A percentile compares a stretch with the other conserved stretches of the same genome.
Evolutionary conservation across 2,888 invertebrate species (phyloP).

Genomic region (Caenorhabditis angaria): DNA sequence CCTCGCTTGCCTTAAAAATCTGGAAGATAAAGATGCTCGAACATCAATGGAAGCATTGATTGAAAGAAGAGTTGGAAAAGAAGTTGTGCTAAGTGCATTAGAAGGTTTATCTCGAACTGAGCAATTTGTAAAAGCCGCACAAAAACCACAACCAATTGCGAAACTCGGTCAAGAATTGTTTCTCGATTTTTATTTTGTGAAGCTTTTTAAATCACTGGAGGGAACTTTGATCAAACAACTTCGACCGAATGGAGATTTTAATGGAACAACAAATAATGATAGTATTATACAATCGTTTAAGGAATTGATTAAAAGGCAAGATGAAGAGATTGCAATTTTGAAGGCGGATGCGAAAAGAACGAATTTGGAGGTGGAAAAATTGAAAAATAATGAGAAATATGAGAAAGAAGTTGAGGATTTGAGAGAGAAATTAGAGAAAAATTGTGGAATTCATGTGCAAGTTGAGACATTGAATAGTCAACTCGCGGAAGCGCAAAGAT

Average conservation of each 20-base stretch:
- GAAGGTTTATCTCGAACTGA: slow-evolving; percentile 87
- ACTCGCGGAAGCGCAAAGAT: slow-evolving; percentile 28
- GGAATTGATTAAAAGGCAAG: slow-evolving; percentile 87
- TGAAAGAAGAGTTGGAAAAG: slow-evolving; percentile 87
- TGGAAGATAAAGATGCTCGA: slow-evolving; percentile 34
- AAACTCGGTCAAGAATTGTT: slow-evolving; percentile 83
- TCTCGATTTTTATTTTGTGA: slow-evolving; percentile 93
- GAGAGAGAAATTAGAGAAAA: slow-evolving; percentile 20
- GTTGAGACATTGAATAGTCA: slow-evolving; percentile 29
- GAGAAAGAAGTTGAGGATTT: slow-evolving; percentile 20
- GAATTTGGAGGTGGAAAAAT: slow-evolving; percentile 46
- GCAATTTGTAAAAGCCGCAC: slow-evolving; percentile 87
- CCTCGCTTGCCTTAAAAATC: slow-evolving; percentile 80
- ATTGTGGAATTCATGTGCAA: slow-evolving; percentile 8
- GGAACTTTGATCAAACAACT: slow-evolving; percentile 59
- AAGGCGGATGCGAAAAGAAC: slow-evolving; percentile 59
- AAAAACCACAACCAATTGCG: slow-evolving; percentile 88
- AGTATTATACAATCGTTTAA: slow-evolving; percentile 75
- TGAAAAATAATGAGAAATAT: slow-evolving; percentile 20
- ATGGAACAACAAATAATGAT: slow-evolving; percentile 71
- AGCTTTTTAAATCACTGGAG: slow-evolving; percentile 79
- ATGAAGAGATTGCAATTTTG: slow-evolving; percentile 68
- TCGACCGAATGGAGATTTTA: slow-evolving; percentile 71
- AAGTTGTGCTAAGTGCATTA: slow-evolving; percentile 86
- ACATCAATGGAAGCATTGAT: slow-evolving; percentile 76